Evolutionary conservation across 2,797 vertebrate genomes (phyloP).

Genomic region (Sebastes cheni): DNA sequence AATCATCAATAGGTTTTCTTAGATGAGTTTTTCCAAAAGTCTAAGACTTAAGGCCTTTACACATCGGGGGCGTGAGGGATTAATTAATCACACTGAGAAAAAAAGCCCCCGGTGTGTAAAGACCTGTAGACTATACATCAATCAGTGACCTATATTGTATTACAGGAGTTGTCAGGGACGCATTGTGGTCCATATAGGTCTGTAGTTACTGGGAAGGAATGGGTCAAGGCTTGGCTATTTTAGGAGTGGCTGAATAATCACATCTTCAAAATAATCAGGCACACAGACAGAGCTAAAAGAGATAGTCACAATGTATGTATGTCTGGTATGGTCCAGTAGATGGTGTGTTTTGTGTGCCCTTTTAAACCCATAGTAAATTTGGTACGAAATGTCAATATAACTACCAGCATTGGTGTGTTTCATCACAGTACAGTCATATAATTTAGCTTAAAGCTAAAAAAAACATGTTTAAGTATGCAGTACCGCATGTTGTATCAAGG

Average conservation of each 20-base stretch:
- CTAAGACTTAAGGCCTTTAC: background rate
- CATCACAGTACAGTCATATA: background rate
- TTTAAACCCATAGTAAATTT: background rate
- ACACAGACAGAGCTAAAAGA: no score
- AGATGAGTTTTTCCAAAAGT: background rate
- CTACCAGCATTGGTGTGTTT: background rate
- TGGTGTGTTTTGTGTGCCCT: no score
- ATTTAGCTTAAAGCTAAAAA: background rate
- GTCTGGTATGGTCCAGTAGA: background rate
- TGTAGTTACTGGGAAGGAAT: no score
- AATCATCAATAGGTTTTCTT: no score
- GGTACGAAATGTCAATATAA: background rate
- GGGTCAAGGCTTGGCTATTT: no score
- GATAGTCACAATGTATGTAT: no score
- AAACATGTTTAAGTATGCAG: background rate
- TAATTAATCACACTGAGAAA: background rate
- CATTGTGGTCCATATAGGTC: no score
- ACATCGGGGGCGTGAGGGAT: no score
- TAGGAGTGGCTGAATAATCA: no score
- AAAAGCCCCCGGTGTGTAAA: background rate
- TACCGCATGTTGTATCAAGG: background rate
- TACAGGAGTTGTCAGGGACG: background rate
- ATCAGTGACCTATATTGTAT: background rate
- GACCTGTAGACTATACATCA: background rate
- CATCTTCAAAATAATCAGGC: no score